phyloP scores from a whole-genome alignment of 2,888 invertebrate genomes.

The Agrochola macilenta region DNA sequence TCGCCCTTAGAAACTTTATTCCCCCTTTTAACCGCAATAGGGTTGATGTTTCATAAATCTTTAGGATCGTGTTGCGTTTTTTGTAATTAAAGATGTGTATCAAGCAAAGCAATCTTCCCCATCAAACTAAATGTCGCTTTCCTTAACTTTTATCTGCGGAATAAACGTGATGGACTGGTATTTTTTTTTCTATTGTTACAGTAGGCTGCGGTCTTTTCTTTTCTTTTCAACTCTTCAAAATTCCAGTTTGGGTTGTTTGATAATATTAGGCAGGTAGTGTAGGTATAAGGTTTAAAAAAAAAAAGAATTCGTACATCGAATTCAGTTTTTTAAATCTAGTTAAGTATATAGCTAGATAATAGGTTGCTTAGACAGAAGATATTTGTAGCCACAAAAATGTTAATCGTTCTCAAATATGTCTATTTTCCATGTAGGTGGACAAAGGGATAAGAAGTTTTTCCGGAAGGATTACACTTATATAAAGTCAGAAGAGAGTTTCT shows the following conservation, averaged over 20 bases:
- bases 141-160: neutral
- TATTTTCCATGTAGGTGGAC: conserved; percentile 70
- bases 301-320: neutral
- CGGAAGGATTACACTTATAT: conserved; percentile 81
- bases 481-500: conserved; percentile 75
- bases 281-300: neutral
- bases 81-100: neutral
- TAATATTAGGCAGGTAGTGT: neutral
- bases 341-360: neutral
- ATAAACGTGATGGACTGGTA: neutral
- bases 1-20: neutral
- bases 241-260: neutral
- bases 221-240: neutral
- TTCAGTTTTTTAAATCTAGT: neutral
- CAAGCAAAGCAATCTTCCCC: neutral
- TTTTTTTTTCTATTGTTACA: neutral
- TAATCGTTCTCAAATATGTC: neutral
- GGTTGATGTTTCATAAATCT: neutral
- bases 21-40: neutral
- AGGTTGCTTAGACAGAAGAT: neutral
- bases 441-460: conserved; percentile 75
- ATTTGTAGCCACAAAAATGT: neutral
- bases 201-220: neutral
- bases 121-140: neutral
- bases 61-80: neutral